Percentiles rank a stretch among this genome's conserved stretches.
Evolutionary conservation across 2,888 invertebrate species (phyloP).

Genomic region (Acanthoscelides obtectus): DNA sequence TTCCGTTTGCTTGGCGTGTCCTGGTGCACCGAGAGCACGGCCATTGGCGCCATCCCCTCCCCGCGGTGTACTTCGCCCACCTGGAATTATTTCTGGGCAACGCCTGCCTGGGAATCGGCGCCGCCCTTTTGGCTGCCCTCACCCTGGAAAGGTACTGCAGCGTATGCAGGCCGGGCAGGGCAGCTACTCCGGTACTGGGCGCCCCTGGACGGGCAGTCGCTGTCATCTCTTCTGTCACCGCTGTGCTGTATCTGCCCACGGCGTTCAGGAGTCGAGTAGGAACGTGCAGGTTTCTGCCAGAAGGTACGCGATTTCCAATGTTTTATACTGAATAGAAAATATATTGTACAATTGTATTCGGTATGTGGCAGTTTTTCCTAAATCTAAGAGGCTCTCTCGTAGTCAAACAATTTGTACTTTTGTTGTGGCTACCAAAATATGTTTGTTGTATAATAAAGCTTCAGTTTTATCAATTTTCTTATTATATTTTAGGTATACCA

Average conservation of each 20-base stretch:
- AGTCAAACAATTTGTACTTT: too few species aligned
- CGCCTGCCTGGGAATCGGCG: constrained; percentile 68
- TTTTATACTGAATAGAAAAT: too few species aligned
- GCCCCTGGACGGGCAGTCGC: constrained; percentile 61
- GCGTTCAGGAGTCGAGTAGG: constrained; percentile 59
- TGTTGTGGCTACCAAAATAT: too few species aligned
- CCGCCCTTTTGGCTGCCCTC: constrained; percentile 69
- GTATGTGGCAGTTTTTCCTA: too few species aligned
- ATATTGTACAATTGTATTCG: too few species aligned
- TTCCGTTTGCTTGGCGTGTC: constrained; percentile 64
- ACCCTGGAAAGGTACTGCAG: constrained; percentile 72
- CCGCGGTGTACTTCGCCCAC: constrained; percentile 66
- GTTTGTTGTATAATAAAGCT: too few species aligned
- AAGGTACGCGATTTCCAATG: constrained; percentile 45
- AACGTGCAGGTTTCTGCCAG: constrained; percentile 41
- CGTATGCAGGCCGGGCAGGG: constrained; percentile 67
- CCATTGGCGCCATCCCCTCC: constrained; percentile 58
- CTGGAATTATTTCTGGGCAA: constrained; percentile 69
- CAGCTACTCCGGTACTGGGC: constrained; percentile 57
- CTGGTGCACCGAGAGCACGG: constrained; percentile 62
- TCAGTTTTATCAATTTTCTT: too few species aligned
- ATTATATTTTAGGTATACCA: too few species aligned
- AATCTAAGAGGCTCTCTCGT: too few species aligned
- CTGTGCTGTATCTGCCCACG: constrained; percentile 65
- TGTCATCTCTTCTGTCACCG: constrained; percentile 60